Evolutionary conservation across 2,113 vertebrate genomes (phyloP), one percentile per base, ranked within the genome.

Genomic region (Gallinago jamesoni): DNA sequence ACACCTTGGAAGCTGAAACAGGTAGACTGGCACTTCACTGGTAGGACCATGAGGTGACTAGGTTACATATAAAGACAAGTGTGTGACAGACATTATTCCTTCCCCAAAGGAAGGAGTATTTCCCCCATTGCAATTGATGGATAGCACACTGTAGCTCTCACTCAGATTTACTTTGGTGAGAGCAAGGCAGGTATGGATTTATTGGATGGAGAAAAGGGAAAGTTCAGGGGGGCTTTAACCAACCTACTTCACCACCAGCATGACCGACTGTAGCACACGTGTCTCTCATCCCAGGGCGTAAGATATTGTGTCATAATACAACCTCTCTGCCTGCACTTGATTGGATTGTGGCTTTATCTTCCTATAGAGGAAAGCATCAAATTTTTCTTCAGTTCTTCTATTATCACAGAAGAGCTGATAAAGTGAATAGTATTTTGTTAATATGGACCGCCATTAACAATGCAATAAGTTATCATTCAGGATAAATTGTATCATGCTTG

Each of bases 211-310:
- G 55, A 76, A 37, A 50, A 63, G 14, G 2, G 25, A 23, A 86
- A 73, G 33, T 23, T 84, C 12, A 55, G 8, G 47, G 15, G 5
- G 28, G 12, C 47, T 84, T 25, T 47, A 77, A 84, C 7, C 18
- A 55, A 18, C 9, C 30, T 67, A 4, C 47, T 55, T 87, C 43
- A 56, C 30, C 48, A 28, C 56, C 45, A 83, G 18, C 22, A 21
- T 23, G 24, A 73, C 19, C 15, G 45, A 13, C 16, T 25, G 59
- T 14, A 52, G 35, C 24, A 56, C 0, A 0, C 50, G 6, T 30
- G 8, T 30, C 25, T 13, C 41, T 90, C 64, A 83, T 59, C 18
- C n/a, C 7, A 28, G 22, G 70, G 30, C 6, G 0, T 48, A 60
- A 45, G 21, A 7, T 41, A 37, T 31, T 66, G 39, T 79, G 45